These are phyloP conservation scores for Diabrotica virgifera DNA, from an alignment of 1,140 invertebrate genomes.

Conservation along the genomic window DNA sequence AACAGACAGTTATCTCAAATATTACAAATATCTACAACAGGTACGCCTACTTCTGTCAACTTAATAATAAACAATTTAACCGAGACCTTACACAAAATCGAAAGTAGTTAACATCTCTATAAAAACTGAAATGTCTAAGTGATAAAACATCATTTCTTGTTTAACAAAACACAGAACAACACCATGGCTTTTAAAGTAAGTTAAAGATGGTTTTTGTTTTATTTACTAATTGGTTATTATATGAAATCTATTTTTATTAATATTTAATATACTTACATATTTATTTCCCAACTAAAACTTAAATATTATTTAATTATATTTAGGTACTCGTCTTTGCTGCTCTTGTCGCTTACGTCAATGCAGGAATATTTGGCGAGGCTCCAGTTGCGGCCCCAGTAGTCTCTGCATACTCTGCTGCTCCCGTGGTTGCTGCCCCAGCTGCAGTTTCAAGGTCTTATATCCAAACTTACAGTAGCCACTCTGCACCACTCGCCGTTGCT, in stretches of 20 bases:
- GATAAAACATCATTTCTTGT: neutral
- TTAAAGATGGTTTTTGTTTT: neutral
- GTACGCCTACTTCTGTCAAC: too few relatives aligned
- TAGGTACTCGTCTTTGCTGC: conserved; percentile 38
- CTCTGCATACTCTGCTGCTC: conserved; percentile 24
- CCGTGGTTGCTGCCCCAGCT: conserved; percentile 26
- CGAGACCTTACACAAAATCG: neutral
- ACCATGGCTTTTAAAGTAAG: neutral
- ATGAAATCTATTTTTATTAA: too few relatives aligned
- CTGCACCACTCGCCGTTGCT: conserved; percentile 25
- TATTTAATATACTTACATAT: too few relatives aligned
- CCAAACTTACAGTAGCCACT: conserved; percentile 56
- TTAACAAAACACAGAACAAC: neutral
- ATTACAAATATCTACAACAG: too few relatives aligned
- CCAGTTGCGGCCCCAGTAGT: conserved; percentile 25
- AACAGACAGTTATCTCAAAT: too few relatives aligned
- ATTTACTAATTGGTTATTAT: neutral
- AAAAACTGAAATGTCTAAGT: neutral
- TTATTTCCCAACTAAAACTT: too few relatives aligned
- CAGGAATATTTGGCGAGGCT: conserved; percentile 33
- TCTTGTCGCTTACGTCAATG: conserved; percentile 40
- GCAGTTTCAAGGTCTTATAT: conserved; percentile 55
- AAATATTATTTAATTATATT: conserved; percentile 11
- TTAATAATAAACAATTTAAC: neutral
- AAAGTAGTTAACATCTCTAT: neutral